Evolutionary conservation across 2,797 vertebrate species (phyloP).

Genomic region (Serranus cabrilla): DNA sequence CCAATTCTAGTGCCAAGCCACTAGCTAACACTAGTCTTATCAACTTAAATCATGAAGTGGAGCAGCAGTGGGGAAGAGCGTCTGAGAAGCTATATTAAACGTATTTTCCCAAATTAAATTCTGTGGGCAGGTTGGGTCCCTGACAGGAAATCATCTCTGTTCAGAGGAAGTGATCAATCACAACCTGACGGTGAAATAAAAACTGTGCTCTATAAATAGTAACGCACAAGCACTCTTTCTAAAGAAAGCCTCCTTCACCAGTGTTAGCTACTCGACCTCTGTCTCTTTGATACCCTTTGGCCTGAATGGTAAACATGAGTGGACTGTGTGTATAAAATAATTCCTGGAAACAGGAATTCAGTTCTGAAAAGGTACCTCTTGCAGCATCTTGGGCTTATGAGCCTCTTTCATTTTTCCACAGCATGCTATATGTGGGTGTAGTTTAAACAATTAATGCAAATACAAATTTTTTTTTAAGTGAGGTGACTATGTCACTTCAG

Average conservation of each 20-base stretch:
- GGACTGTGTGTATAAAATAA: background rate
- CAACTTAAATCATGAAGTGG: slow-evolving; percentile 23
- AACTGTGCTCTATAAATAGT: slow-evolving; percentile 26
- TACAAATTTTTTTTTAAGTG: too few species aligned
- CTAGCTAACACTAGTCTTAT: background rate
- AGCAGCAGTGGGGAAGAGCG: slow-evolving; percentile 1
- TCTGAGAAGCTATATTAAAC: slow-evolving; percentile 37
- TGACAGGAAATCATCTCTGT: slow-evolving; percentile 51
- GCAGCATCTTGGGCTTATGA: background rate
- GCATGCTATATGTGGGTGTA: too few species aligned
- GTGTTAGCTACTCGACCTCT: slow-evolving; percentile 11
- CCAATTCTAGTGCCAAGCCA: background rate
- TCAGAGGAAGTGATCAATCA: slow-evolving; percentile 61
- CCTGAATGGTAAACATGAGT: slow-evolving; percentile 13
- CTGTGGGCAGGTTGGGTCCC: slow-evolving; percentile 21
- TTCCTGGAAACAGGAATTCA: slow-evolving; percentile 1
- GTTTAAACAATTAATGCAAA: too few species aligned
- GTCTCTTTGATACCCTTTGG: slow-evolving; percentile 4
- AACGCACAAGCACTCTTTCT: background rate
- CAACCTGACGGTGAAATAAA: slow-evolving; percentile 43
- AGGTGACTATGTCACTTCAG: too few species aligned
- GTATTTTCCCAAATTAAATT: slow-evolving; percentile 57
- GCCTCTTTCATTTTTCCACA: background rate
- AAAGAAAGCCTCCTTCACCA: slow-evolving; percentile 9
- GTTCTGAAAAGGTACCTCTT: background rate